Evolutionary conservation across 2,888 invertebrate species (phyloP).

Genomic region (Lymantria dispar): DNA sequence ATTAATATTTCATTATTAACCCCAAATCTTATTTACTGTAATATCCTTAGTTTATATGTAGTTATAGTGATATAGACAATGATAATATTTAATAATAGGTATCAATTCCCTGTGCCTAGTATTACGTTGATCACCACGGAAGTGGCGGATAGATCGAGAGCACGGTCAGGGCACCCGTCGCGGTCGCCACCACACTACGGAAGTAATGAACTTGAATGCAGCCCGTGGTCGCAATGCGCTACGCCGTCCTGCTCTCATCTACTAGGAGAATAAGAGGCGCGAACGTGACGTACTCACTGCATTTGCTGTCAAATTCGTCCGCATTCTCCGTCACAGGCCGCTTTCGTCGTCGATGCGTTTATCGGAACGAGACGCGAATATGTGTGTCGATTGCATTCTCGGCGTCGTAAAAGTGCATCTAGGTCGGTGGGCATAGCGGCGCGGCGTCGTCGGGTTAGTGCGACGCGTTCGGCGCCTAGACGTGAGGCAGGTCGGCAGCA

Average conservation of each 20-base stretch:
- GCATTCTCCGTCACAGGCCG: slow-evolving; percentile 80
- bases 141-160: slow-evolving; percentile 52
- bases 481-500: slow-evolving; percentile 76
- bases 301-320: slow-evolving; percentile 79
- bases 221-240: slow-evolving; percentile 64
- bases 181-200: slow-evolving; percentile 70
- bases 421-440: slow-evolving; percentile 74
- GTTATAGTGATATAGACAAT: too few species aligned
- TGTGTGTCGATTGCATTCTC: slow-evolving; percentile 81
- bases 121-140: slow-evolving; percentile 36
- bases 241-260: slow-evolving; percentile 66
- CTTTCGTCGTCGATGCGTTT: slow-evolving; percentile 82
- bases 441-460: slow-evolving; percentile 70
- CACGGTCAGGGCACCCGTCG: slow-evolving; percentile 68
- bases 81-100: background rate
- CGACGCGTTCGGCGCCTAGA: slow-evolving; percentile 67
- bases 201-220: slow-evolving; percentile 84
- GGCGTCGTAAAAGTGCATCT: slow-evolving; percentile 80
- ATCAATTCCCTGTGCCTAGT: background rate
- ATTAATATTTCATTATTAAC: too few species aligned
- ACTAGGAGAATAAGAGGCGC: slow-evolving; percentile 61
- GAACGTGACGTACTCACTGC: slow-evolving; percentile 77
- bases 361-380: slow-evolving; percentile 82
- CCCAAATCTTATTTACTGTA: too few species aligned
- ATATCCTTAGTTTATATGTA: too few species aligned